Evolutionary conservation across 2,888 invertebrate genomes (phyloP), one percentile per base, ranked within the genome.

Genomic region (Temnothorax unifasciatus): DNA sequence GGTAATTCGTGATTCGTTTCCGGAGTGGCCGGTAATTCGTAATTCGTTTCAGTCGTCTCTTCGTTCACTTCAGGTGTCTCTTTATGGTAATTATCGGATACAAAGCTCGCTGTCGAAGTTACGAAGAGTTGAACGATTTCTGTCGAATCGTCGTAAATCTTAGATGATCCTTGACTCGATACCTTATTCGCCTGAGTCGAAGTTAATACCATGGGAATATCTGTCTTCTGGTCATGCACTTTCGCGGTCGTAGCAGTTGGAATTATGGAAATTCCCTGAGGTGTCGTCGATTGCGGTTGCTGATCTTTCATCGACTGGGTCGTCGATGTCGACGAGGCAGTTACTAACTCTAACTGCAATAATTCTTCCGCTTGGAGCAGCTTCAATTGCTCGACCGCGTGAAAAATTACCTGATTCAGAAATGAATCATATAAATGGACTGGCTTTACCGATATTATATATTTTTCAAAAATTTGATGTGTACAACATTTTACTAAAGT

Each of bases 371-470:
- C 75, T 81, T 92, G 90, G 18, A 91, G 85, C 47, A 83, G 76
- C 81, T 92, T 94, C 74, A 94, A 61, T 83, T 94, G 94, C 3
- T 93, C 93, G 11, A 94, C 94, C 0, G 93, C 90, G 82, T 94
- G 92, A 81, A 94, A 94, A 84, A 93, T 94, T 38, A 94, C 94
- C 94, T 94, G 69, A 18, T 34, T 34, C 50, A 68, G 11, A 68
- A 11, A 69, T 57, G 8, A 2, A 47, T 64, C 61, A 21, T 29
- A 74, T 18, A 66, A 47, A 41, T 47, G 25, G 5, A 59, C 34
- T 34, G 34, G 34, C 11, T 21, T 61, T n/a, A 21, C 11, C 18
- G 2, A 71, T 38, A 71, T 69, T 77, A 29, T 21, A 15, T 34
- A 21, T 29, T 57, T n/a, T 41, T 68, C 15, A 11, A 69, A 47